Evolutionary conservation across 1,140 invertebrate genomes (phyloP), one percentile per base, ranked within the genome.

Genomic region (Tetraneura akinire): DNA sequence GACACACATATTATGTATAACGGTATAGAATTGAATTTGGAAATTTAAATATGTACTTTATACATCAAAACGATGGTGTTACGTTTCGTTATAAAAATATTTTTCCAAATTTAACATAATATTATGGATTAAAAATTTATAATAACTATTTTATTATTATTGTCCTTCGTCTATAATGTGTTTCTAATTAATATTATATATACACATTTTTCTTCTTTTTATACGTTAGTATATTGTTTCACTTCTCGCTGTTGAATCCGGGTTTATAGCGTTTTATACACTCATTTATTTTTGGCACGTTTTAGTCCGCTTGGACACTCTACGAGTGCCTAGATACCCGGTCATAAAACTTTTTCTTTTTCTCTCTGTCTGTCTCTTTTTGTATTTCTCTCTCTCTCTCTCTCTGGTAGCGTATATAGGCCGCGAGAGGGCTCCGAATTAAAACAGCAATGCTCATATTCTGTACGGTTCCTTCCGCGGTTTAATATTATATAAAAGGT

Each of bases 271-370:
- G 8, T 11, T 64, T 37, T 64, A 37, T 37, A 64, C 16, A 45
- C 64, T 66, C 26, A 23, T 51, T 73, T 73, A 73, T 53, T 73
- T 73, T 53, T 73, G 70, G 70, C 70, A 73, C 64, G 37, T 29
- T 73, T 51, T 26, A n/a, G 11, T 3, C 29, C 70, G 26, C 47
- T 32, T 32, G 45, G 70, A 49, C 47, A 51, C 18, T 29, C 23
- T 51, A n/a, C 9, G 23, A 29, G 14, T 29, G n/a, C 21, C 6
- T 32, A 53, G 70, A 73, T 10, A 51, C 18, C 23, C 23, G 23
- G 2, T n/a, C 9, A 13, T 70, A 23, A 3, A 73, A 23, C n/a
- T 45, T 68, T 68, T 66, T 64, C 29, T 26, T 64, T 64, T 14
- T 23, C 29, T 32, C 29, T n/a, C 11, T 66, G 21, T 42, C 37